Conservation (phyloP, 2,888 invertebrate genomes). For the Cyclophora albipunctata region DNA sequence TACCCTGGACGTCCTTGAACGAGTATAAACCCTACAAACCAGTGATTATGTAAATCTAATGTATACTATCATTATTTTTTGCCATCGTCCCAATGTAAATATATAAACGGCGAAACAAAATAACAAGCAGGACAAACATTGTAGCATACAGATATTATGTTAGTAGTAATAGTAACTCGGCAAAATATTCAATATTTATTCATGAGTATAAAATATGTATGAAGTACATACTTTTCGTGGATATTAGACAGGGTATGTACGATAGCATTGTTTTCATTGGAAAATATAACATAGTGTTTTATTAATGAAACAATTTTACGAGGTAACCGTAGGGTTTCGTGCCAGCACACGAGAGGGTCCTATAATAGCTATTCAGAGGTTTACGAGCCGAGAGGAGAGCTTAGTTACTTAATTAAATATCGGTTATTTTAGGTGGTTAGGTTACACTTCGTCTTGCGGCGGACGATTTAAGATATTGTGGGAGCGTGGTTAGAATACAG, state of each 20-base stretch:
- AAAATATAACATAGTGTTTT: constrained; percentile 9
- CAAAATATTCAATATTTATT: constrained; percentile 50
- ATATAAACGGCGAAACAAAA: constrained; percentile 4
- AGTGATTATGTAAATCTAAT: not conserved
- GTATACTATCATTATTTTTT: too few relatives aligned
- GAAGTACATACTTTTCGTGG: constrained; percentile 34
- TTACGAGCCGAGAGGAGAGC: too few relatives aligned
- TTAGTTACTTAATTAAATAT: too few relatives aligned
- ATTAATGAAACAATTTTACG: constrained; percentile 19
- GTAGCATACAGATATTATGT: constrained; percentile 25
- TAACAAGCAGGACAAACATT: constrained; percentile 6
- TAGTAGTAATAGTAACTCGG: constrained; percentile 17
- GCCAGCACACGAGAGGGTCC: too few relatives aligned
- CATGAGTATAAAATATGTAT: constrained; percentile 51
- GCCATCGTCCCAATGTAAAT: not conserved
- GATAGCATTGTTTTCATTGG: constrained; percentile 27
- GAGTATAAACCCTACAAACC: not conserved
- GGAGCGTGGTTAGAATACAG: too few relatives aligned
- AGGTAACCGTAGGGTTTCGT: constrained; percentile 6
- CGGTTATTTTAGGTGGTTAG: too few relatives aligned
- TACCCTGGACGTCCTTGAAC: too few relatives aligned
- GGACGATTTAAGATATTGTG: too few relatives aligned
- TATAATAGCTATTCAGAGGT: too few relatives aligned
- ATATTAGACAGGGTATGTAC: constrained; percentile 27
- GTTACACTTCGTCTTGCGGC: too few relatives aligned